These are phyloP conservation scores for Eugnorisma glareosa DNA, from an alignment of 2,888 invertebrate species.

Conservation along the genomic window DNA sequence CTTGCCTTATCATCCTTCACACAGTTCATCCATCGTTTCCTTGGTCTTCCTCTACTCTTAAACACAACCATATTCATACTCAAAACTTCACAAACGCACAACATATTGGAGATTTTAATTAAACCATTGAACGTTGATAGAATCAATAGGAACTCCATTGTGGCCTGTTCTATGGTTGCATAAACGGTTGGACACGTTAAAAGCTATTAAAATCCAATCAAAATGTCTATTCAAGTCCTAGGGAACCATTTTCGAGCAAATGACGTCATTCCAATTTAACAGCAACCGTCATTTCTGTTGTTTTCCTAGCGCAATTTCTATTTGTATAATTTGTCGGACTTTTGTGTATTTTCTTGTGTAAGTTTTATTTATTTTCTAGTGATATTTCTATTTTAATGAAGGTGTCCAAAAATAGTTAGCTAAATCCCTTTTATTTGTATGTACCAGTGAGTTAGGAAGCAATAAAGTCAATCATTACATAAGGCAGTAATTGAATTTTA, in stretches of 20 bases:
- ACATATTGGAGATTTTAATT: slow-evolving; percentile 24
- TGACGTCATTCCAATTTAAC: not conserved
- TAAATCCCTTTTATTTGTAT: no score
- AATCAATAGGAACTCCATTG: slow-evolving; percentile 21
- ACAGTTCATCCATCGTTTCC: no score
- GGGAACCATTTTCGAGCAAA: not conserved
- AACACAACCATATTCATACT: no score
- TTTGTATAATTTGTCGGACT: no score
- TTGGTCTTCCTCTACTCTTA: no score
- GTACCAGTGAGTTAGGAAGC: no score
- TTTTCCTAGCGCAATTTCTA: not conserved
- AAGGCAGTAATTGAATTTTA: not conserved
- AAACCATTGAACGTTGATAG: slow-evolving; percentile 7
- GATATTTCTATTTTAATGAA: no score
- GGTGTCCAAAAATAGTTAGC: no score
- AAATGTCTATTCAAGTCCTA: slow-evolving; percentile 11
- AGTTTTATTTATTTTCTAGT: no score
- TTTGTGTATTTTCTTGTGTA: not conserved
- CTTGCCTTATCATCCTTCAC: no score
- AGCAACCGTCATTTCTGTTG: not conserved
- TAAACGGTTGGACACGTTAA: slow-evolving; percentile 26
- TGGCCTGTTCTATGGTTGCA: slow-evolving; percentile 5
- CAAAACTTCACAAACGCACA: not conserved
- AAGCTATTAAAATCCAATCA: slow-evolving; percentile 29
- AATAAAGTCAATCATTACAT: not conserved